Evolutionary conservation across 2,888 invertebrate genomes (phyloP), one percentile per base, ranked within the genome.

Genomic region (Euzophera pinguis): DNA sequence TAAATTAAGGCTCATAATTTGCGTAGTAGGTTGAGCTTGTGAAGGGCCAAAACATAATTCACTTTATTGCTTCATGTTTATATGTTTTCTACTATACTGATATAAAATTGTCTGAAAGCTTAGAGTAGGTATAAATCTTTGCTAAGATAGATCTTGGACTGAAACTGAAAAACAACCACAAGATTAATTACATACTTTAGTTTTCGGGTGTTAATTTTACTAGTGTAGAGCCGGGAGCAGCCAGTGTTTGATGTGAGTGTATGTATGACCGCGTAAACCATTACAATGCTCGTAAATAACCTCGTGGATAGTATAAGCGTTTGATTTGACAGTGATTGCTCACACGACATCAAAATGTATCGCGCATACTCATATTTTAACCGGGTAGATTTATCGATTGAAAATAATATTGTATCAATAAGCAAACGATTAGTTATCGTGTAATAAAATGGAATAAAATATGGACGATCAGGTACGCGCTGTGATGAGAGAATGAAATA

Each of bases 1-100:
- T 66, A 66, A 69, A 70, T 71, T 63, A 60, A 62, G 62, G 64
- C 67, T 67, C 64, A 71, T 69, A 69, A 67, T 67, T 70, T 63
- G 69, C 61, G 60, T 66, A 69, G 41, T 56, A 58, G 58, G 53
- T 57, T 54, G 53, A 54, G 58, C 62, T 69, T 71, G 70, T 69
- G 66, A 63, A 62, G 62, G 64, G 59, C 54, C 52, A 64, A 58
- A 53, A 49, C 55, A 53, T 55, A 60, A 55, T 64, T 58, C 27
- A 29, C 58, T 58, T 51, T 14, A 51, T 49, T 38, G 1, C 13
- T 50, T 53, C 50, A 48, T 35, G 14, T 39, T 48, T 47, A 39
- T 34, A 34, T 10, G 37, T 34, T 48, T 53, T 43, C 22, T 50
- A 22, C 3, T n/a, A 5, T 43, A 29, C 51, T 43, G 27, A 14